Percentiles rank a stretch among this genome's conserved stretches.
Conservation (phyloP, 2,888 invertebrate species). For the Danaus chrysippus region DNA sequence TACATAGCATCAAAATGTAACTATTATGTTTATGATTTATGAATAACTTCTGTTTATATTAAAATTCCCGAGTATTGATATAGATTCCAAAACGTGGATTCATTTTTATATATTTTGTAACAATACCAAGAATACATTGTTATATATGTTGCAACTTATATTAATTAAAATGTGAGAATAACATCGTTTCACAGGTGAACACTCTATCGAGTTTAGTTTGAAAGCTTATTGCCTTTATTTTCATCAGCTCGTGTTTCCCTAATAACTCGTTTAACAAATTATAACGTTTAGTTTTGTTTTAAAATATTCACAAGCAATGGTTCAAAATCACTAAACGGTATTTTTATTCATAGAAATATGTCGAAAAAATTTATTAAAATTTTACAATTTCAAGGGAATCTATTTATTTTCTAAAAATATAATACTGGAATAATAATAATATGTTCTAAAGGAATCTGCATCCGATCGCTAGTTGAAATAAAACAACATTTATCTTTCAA, state of each 20-base stretch:
- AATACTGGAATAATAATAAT: too few relatives aligned
- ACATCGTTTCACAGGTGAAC: too few relatives aligned
- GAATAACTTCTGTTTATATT: slow-evolving; percentile 63
- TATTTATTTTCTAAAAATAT: too few relatives aligned
- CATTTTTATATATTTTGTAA: slow-evolving; percentile 35
- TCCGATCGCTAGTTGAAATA: slow-evolving; percentile 7
- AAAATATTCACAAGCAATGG: slow-evolving; percentile 56
- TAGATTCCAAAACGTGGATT: slow-evolving; percentile 26
- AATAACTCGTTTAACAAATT: slow-evolving; percentile 74
- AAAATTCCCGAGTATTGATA: slow-evolving; percentile 56
- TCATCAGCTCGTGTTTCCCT: slow-evolving; percentile 69
- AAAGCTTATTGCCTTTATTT: slow-evolving; percentile 37
- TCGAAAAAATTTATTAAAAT: slow-evolving; percentile 23
- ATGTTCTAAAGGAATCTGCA: too few relatives aligned
- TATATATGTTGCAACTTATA: slow-evolving; percentile 4
- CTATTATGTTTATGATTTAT: slow-evolving; percentile 70
- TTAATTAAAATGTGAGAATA: too few relatives aligned
- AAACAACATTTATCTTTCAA: slow-evolving; percentile 60
- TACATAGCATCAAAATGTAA: slow-evolving; percentile 61
- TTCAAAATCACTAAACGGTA: slow-evolving; percentile 71
- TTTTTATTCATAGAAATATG: slow-evolving; percentile 72
- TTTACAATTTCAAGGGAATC: too few relatives aligned
- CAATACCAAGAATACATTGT: slow-evolving; percentile 9
- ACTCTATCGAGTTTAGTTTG: too few relatives aligned
- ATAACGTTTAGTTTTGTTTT: slow-evolving; percentile 72